Conservation (phyloP, 2,113 vertebrate genomes). For the Egretta garzetta region DNA sequence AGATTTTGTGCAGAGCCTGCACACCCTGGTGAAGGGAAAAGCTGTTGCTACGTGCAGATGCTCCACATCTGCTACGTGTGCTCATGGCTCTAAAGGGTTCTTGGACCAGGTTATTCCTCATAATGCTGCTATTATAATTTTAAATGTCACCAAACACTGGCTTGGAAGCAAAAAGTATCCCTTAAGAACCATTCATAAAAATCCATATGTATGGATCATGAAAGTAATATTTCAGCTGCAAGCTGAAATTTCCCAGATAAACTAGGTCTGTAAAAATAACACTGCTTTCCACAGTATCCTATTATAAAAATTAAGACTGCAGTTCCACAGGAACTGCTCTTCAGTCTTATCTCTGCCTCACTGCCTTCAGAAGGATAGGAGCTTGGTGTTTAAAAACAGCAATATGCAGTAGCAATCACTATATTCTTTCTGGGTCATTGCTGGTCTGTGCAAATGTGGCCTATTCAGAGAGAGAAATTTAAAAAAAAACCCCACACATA, state of each 20-base stretch:
- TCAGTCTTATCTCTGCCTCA: neutral
- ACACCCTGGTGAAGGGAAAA: neutral
- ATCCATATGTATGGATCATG: neutral
- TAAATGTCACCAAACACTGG: neutral
- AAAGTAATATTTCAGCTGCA: constrained; percentile 5
- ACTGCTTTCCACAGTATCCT: neutral
- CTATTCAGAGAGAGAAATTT: neutral
- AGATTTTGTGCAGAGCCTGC: neutral
- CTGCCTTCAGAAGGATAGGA: neutral
- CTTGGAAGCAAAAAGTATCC: neutral
- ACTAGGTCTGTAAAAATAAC: neutral
- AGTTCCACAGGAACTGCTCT: neutral
- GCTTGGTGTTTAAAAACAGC: neutral
- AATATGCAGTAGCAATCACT: neutral
- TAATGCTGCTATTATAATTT: neutral
- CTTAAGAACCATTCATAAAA: constrained; percentile 5
- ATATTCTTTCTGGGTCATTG: neutral
- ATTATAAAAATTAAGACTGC: neutral
- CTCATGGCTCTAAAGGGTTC: neutral
- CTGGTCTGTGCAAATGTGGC: neutral
- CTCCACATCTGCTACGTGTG: neutral
- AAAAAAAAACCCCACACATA: no score
- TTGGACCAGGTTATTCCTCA: neutral
- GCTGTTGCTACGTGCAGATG: neutral
- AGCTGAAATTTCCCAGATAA: constrained; percentile 3